Evolutionary conservation across 2,888 invertebrate species (phyloP), one percentile per base, ranked within the genome.

Genomic region (Conistra vaccinii): DNA sequence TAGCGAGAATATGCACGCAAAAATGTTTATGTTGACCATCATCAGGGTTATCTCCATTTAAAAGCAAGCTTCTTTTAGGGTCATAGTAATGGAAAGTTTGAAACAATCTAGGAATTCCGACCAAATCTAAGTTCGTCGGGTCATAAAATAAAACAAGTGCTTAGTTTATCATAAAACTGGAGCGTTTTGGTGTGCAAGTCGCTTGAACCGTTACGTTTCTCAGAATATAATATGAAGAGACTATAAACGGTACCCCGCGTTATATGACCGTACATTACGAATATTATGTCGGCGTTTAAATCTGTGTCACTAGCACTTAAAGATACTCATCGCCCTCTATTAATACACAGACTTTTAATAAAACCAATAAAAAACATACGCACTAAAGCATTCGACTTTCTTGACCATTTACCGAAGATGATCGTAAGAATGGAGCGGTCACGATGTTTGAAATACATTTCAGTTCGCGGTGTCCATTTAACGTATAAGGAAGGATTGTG

Each of bases 201-300:
- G 88, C 86, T 83, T 83, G 88, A 87, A 94, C 95, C 94, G 95
- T 95, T 95, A 95, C 87, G 75, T 81, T 95, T 95, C 94, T 94
- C 83, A 89, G 94, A 95, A 94, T 90, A 91, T 88, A 87, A 89
- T 87, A 89, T 88, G 90, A 91, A 92, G 88, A 87, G 89, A 91
- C 91, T 91, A 90, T 90, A 90, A 93, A 94, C 93, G 92, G 94
- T 93, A 93, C 90, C 89, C 88, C 83, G 90, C 90, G 88, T 89
- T 89, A 85, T 89, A 87, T 85, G 90, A 86, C 82, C 88, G 86
- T 92, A 90, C 89, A 92, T 95, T 93, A 95, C 90, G 90, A 93
- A 92, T 93, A 93, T 94, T 93, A 93, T 92, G 92, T 89, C 89
- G 90, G 89, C 89, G 82, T 85, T 90, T 87, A 90, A 91, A 94